Evolutionary conservation across 2,797 vertebrate species (phyloP), one percentile per base, ranked within the genome.

Genomic region (Poeciliopsis presidionis): DNA sequence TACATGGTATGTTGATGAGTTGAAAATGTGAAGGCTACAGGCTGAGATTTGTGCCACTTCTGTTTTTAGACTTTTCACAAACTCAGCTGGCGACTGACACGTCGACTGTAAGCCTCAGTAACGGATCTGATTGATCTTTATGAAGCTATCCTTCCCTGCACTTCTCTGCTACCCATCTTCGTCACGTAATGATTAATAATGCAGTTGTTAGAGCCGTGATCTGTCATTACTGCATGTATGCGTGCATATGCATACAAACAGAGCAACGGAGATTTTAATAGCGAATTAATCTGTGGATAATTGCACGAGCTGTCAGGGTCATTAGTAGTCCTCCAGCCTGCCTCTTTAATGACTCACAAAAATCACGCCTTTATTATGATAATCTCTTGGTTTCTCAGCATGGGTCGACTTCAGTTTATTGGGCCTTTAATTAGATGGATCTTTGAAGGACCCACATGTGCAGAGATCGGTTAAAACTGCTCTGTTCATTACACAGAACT

Each of bases 231-330:
- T 72, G 65, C 76, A 80, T 33, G 73, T 36, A 82, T 82, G 78
- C 61, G 75, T 85, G 74, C 81, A 79, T 83, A 84, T 88, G 86
- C 78, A 80, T 86, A 80, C 84, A 84, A 89, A 90, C 87, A 78
- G 81, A 75, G 75, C 76, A 61, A 59, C 77, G 71, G 72, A 84
- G 41, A 83, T 84, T 80, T 84, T 86, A 86, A 90, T 87, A 76
- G 81, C 36, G 12, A 87, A 91, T 88, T 87, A 92, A 92, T 91
- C 82, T 90, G 81, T 77, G 76, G 85, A 72, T 88, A 92, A 93
- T 93, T 90, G 73, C 83, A 1, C 30, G 73, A 63, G 77, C 73
- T 89, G 87, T 82, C 67, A 70, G 88, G 84, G 86, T 90, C 89
- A 90, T 92, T 89, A 91, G 88, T 74, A 82, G 81, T 88, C 77